Evolutionary conservation across 2,888 invertebrate genomes (phyloP).

Genomic region (Neocrepidodera transversa): DNA sequence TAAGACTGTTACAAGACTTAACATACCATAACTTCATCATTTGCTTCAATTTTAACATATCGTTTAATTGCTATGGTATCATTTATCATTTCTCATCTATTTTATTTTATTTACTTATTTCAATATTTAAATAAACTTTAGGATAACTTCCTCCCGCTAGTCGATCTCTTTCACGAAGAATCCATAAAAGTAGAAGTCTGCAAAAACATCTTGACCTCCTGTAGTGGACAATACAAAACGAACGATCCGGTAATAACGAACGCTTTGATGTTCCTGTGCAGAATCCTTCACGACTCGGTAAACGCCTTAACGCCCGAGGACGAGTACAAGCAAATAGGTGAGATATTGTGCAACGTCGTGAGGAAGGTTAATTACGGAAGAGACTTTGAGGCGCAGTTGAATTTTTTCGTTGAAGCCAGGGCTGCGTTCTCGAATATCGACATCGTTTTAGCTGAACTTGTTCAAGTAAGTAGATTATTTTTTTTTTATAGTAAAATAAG

Average conservation of each 20-base stretch:
- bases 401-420: constrained; percentile 92
- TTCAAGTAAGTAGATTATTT: constrained; percentile 71
- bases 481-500: no score
- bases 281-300: constrained; percentile 91
- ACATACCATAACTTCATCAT: no score
- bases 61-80: no score
- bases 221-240: constrained; percentile 58
- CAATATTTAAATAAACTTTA: no score
- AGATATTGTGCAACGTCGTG: constrained; percentile 81
- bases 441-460: constrained; percentile 81
- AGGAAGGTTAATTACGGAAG: constrained; percentile 81
- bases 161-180: constrained; percentile 90
- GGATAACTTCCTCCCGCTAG: constrained; percentile 89
- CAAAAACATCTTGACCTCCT: constrained; percentile 77
- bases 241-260: constrained; percentile 88
- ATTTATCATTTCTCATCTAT: no score
- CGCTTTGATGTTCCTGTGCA: constrained; percentile 86
- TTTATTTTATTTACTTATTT: no score
- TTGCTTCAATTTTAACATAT: no score
- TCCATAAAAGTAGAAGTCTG: constrained; percentile 83
- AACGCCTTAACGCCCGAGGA: constrained; percentile 92
- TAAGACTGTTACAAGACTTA: no score
- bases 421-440: constrained; percentile 91
- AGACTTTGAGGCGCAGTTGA: constrained; percentile 90
- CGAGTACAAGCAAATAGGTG: constrained; percentile 85